phyloP scores from a whole-genome alignment of 2,113 vertebrate species.

The Serilophus lunatus region DNA sequence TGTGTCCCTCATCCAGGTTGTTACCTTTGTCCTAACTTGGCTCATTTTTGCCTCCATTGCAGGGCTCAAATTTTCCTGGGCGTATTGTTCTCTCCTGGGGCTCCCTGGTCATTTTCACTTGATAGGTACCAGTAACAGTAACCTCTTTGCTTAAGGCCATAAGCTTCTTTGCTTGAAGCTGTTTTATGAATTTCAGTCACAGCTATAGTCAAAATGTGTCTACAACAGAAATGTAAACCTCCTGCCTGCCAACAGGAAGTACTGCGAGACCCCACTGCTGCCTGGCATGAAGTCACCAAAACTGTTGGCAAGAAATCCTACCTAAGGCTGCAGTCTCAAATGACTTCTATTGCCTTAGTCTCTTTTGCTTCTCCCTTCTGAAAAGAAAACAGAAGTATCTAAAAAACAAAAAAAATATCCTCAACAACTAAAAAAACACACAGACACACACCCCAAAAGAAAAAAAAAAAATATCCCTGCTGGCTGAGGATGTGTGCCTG shows the following conservation, averaged over 20 bases:
- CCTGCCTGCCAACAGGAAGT: not conserved
- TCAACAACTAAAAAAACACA: not conserved
- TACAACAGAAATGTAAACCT: not conserved
- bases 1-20: not conserved
- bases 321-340: not conserved
- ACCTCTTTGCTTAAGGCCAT: not conserved
- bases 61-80: not conserved
- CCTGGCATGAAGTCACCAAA: not conserved
- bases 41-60: not conserved
- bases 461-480: not conserved
- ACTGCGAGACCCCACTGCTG: not conserved
- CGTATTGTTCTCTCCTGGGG: fast-evolving
- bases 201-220: not conserved
- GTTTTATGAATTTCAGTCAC: not conserved
- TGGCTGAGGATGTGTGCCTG: not conserved
- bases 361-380: not conserved
- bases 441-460: not conserved
- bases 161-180: not conserved
- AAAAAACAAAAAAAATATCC: not conserved
- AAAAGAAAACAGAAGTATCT: fast-evolving
- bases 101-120: not conserved
- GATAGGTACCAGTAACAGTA: not conserved
- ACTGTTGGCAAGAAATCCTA: not conserved
- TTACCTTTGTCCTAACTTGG: not conserved
- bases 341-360: not conserved